Conservation (phyloP, 2,113 vertebrate species). For the Seriola quinqueradiata region DNA sequence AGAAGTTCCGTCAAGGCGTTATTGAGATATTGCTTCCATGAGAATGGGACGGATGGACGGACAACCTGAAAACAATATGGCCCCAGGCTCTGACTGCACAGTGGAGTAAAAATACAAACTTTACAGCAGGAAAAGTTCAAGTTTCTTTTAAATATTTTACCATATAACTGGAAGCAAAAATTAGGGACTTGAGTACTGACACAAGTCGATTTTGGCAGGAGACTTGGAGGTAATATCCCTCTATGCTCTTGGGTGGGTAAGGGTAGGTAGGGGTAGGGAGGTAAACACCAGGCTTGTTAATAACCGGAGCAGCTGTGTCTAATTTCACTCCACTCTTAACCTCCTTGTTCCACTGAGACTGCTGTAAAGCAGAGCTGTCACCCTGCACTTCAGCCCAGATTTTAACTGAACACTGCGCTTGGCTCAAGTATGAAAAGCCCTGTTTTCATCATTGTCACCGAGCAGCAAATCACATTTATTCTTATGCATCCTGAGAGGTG, state of each 20-base stretch:
- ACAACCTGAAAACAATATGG: no score
- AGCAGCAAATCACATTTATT: constrained; percentile 35
- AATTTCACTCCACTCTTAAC: background rate
- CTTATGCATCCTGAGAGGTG: constrained; percentile 43
- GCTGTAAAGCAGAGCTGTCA: constrained; percentile 1
- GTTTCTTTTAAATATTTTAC: background rate
- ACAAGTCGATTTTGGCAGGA: background rate
- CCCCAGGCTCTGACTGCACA: no score
- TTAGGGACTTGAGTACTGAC: background rate
- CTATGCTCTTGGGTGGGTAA: background rate
- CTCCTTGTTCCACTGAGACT: background rate
- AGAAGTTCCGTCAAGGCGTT: no score
- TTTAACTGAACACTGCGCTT: rapidly evolving
- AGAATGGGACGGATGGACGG: no score
- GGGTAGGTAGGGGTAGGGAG: background rate
- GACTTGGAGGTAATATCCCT: constrained; percentile 1
- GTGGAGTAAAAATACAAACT: background rate
- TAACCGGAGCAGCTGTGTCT: constrained; percentile 35
- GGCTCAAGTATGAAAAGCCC: background rate
- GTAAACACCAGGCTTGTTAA: constrained; percentile 25
- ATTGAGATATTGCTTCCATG: no score
- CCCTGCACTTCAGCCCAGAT: background rate
- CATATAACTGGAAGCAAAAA: background rate
- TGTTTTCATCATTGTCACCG: background rate
- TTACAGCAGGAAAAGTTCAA: background rate